A percentile compares a stretch with the other conserved stretches of the same genome.
Evolutionary conservation across 2,888 invertebrate genomes (phyloP).

Genomic region (Agrotis puta): DNA sequence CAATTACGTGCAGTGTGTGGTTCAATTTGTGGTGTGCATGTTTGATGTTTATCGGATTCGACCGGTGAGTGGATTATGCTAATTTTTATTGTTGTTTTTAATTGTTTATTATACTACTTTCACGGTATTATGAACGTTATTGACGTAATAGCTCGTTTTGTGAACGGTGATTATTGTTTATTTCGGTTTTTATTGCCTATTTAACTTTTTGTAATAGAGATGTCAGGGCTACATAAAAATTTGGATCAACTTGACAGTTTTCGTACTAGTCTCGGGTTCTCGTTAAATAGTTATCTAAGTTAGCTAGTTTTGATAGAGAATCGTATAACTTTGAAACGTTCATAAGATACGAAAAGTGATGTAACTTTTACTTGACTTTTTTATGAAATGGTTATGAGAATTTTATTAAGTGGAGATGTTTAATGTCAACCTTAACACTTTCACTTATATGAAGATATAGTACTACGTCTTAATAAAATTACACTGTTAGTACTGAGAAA

Average conservation of each 20-base stretch:
- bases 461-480: background rate
- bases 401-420: constrained; percentile 24
- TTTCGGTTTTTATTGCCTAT: constrained; percentile 32
- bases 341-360: constrained; percentile 44
- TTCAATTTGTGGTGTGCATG: constrained; percentile 70
- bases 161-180: constrained; percentile 13
- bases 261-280: constrained; percentile 25
- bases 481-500: background rate
- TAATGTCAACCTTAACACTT: background rate
- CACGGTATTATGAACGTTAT: constrained; percentile 35
- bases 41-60: constrained; percentile 69
- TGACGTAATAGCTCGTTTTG: constrained; percentile 35
- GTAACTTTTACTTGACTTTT: constrained; percentile 44
- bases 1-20: constrained; percentile 74
- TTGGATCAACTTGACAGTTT: constrained; percentile 28
- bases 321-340: constrained; percentile 42
- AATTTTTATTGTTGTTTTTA: constrained; percentile 56
- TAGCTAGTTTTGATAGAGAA: constrained; percentile 52
- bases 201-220: constrained; percentile 22
- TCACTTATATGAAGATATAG: background rate
- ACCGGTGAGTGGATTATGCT: constrained; percentile 63
- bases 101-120: constrained; percentile 49
- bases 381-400: constrained; percentile 38
- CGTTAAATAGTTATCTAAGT: constrained; percentile 46
- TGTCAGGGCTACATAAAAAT: constrained; percentile 42